Conservation (phyloP, 2,888 invertebrate genomes). For the Xestia ashworthii region DNA sequence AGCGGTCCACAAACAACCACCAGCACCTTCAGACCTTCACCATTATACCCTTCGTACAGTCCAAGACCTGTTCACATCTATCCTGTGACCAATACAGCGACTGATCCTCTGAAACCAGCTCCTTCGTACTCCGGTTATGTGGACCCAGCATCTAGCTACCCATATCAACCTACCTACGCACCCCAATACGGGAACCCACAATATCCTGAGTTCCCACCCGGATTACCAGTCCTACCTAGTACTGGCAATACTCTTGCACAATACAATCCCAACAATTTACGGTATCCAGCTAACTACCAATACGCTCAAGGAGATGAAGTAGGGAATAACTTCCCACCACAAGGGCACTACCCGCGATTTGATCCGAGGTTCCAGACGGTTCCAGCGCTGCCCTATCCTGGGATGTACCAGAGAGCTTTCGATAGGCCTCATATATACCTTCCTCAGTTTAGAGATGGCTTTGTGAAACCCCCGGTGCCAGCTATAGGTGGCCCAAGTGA, state of each 20-base stretch:
- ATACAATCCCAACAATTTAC: conserved; percentile 37
- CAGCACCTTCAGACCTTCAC: conserved; percentile 42
- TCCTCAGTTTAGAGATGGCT: conserved; percentile 33
- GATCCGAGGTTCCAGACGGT: conserved; percentile 52
- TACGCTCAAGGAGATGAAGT: conserved; percentile 31
- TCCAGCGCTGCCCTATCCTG: conserved; percentile 58
- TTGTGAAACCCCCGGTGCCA: conserved; percentile 20
- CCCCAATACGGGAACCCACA: conserved; percentile 39
- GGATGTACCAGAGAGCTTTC: conserved; percentile 59
- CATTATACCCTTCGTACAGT: conserved; percentile 38
- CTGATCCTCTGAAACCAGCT: conserved; percentile 29
- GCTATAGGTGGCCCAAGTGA: conserved; percentile 46
- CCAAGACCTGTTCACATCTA: conserved; percentile 33
- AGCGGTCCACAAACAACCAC: conserved; percentile 5
- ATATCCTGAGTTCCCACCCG: conserved; percentile 32
- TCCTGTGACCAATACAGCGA: conserved; percentile 29
- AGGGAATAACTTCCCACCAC: conserved; percentile 26
- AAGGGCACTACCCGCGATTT: conserved; percentile 37
- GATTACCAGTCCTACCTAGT: conserved; percentile 27
- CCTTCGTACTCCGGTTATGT: conserved; percentile 20
- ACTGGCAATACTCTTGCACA: conserved; percentile 18
- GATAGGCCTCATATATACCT: conserved; percentile 45
- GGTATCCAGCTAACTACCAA: conserved; percentile 43
- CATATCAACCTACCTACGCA: conserved; percentile 40
- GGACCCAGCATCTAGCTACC: conserved; percentile 38